Conservation (phyloP, 2,888 invertebrate genomes). For the Apodemia hepburni region DNA sequence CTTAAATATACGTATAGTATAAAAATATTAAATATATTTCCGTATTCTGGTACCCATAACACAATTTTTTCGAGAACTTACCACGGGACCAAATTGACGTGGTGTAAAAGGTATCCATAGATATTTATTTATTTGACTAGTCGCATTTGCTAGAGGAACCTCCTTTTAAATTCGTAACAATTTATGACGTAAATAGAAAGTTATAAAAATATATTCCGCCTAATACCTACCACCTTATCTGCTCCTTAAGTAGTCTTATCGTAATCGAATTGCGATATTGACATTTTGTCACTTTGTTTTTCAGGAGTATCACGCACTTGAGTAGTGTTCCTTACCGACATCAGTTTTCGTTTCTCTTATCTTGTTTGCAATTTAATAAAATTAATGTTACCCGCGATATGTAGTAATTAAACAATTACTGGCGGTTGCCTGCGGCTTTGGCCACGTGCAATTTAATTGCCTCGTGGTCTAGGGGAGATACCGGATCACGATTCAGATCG, state of each 20-base stretch:
- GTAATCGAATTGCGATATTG: constrained; percentile 29
- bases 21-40: too few relatives aligned
- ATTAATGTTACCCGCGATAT: background rate
- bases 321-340: constrained; percentile 29
- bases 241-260: constrained; percentile 25
- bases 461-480: too few relatives aligned
- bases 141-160: too few relatives aligned
- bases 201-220: background rate
- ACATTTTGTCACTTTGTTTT: constrained; percentile 28
- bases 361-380: constrained; percentile 11
- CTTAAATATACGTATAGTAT: too few relatives aligned
- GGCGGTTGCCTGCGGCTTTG: background rate
- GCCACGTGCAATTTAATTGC: background rate
- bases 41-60: too few relatives aligned
- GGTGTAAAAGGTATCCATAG: too few relatives aligned
- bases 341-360: constrained; percentile 25
- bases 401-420: background rate
- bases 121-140: too few relatives aligned
- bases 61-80: too few relatives aligned
- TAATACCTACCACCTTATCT: constrained; percentile 20
- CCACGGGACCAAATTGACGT: too few relatives aligned
- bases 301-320: constrained; percentile 29
- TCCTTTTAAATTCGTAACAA: constrained; percentile 1
- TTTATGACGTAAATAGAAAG: background rate
- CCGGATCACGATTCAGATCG: too few relatives aligned